phyloP scores from a whole-genome alignment of 1,140 invertebrate species.

The Bombus picipes region DNA sequence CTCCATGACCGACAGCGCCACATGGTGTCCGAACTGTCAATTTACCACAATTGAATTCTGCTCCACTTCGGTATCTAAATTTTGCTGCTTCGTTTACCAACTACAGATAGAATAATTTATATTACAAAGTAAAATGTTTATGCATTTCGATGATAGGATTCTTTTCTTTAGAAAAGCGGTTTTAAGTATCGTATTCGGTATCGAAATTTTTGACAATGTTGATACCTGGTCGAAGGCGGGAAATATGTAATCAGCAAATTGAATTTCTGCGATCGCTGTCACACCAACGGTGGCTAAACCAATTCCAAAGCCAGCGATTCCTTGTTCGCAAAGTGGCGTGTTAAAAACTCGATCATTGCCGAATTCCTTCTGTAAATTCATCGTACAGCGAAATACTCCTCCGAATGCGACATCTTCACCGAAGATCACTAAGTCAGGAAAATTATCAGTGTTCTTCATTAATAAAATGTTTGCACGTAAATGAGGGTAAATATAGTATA shows the following conservation, averaged over 20 bases:
- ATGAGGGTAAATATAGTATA: too few species aligned
- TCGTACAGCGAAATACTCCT: conserved; percentile 98
- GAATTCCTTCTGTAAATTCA: conserved; percentile 96
- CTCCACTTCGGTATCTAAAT: conserved; percentile 96
- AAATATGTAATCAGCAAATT: conserved; percentile 99
- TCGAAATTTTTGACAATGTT: neutral
- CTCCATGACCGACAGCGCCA: conserved; percentile 95
- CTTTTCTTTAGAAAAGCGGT: neutral
- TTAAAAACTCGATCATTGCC: conserved; percentile 98
- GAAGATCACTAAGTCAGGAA: conserved; percentile 89
- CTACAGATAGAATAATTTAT: conserved; percentile 76
- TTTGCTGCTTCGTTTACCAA: conserved; percentile 96
- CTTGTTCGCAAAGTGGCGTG: conserved; percentile 98
- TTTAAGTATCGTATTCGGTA: too few species aligned
- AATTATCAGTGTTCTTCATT: neutral
- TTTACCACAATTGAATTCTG: conserved; percentile 94
- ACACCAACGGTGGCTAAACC: conserved; percentile 94
- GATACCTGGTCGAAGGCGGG: conserved; percentile 98
- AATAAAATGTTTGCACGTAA: neutral
- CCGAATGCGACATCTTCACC: conserved; percentile 99
- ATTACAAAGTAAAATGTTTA: neutral
- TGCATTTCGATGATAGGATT: neutral
- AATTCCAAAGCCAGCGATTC: conserved; percentile 98
- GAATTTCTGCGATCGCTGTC: conserved; percentile 99
- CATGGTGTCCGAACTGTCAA: conserved; percentile 95